phyloP scores from a whole-genome alignment of 2,113 vertebrate species.

The Bubalus kerabau region DNA sequence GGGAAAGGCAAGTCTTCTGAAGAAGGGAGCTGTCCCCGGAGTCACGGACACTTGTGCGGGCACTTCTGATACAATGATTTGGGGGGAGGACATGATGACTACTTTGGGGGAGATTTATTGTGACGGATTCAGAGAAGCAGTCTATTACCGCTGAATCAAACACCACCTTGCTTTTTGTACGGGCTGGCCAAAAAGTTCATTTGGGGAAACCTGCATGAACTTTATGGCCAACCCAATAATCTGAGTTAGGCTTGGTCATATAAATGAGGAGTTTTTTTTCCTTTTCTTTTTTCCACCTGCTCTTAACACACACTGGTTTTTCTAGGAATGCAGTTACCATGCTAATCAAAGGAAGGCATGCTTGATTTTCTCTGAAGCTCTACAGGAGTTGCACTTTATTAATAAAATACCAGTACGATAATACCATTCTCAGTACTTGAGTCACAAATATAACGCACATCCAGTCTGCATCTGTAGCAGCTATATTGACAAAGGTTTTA shows the following conservation, averaged over 20 bases:
- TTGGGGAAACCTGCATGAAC: background rate
- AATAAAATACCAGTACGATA: background rate
- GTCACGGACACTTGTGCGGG: background rate
- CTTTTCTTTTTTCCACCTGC: background rate
- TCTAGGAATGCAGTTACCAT: background rate
- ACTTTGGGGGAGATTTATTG: background rate
- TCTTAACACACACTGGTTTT: background rate
- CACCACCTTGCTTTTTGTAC: background rate
- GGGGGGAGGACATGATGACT: background rate
- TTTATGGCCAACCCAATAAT: background rate
- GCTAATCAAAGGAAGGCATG: background rate
- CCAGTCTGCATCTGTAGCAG: background rate
- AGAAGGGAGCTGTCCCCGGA: accelerated
- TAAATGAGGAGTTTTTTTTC: background rate
- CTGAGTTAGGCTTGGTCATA: background rate
- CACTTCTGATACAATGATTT: background rate
- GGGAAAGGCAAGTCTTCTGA: background rate
- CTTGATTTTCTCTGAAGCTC: background rate
- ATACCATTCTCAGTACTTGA: background rate
- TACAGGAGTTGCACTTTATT: background rate
- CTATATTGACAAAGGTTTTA: background rate
- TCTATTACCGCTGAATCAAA: background rate
- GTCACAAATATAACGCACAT: background rate
- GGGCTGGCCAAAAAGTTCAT: background rate
- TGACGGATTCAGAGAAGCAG: background rate